A percentile compares a stretch with the other conserved stretches of the same genome.
Conservation (phyloP, 2,113 vertebrate genomes). For the Gambusia affinis region DNA sequence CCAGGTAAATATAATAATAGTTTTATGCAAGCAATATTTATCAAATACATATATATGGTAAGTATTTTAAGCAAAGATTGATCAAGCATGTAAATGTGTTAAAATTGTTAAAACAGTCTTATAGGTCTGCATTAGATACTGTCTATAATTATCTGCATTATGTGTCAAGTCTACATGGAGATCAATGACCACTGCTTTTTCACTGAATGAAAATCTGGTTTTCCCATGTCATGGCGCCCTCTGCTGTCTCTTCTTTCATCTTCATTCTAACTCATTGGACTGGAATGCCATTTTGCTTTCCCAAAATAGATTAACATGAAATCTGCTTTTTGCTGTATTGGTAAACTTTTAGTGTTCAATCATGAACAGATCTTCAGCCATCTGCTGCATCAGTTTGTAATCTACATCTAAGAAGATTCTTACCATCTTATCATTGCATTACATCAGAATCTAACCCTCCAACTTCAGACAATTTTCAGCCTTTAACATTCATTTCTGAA, state of each 20-base stretch:
- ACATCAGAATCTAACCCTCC: constrained; percentile 70
- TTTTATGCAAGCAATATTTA: constrained; percentile 5
- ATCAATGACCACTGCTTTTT: constrained; percentile 51
- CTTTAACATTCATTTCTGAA: constrained; percentile 76
- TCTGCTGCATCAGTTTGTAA: constrained; percentile 61
- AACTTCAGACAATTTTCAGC: constrained; percentile 65
- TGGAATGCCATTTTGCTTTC: constrained; percentile 51
- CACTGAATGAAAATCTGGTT: constrained; percentile 57
- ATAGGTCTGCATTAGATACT: constrained; percentile 28
- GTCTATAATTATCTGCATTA: constrained; percentile 27
- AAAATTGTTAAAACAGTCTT: background rate
- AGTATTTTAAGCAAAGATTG: background rate
- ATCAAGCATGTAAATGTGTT: constrained; percentile 1
- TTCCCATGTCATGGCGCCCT: constrained; percentile 70
- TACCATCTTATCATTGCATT: constrained; percentile 75
- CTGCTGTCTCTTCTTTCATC: constrained; percentile 68
- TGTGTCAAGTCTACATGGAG: constrained; percentile 49
- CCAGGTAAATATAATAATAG: constrained; percentile 84
- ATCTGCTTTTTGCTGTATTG: constrained; percentile 51
- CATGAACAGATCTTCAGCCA: constrained; percentile 65
- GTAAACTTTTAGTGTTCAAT: constrained; percentile 58
- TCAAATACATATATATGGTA: background rate
- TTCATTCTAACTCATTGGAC: constrained; percentile 63
- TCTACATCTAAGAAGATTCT: constrained; percentile 60
- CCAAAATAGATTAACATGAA: constrained; percentile 46